Percentiles rank a stretch among this genome's conserved stretches.
These are phyloP conservation scores for Drosophila melanocephala DNA, from an alignment of 2,888 invertebrate genomes.

Conservation along the genomic window DNA sequence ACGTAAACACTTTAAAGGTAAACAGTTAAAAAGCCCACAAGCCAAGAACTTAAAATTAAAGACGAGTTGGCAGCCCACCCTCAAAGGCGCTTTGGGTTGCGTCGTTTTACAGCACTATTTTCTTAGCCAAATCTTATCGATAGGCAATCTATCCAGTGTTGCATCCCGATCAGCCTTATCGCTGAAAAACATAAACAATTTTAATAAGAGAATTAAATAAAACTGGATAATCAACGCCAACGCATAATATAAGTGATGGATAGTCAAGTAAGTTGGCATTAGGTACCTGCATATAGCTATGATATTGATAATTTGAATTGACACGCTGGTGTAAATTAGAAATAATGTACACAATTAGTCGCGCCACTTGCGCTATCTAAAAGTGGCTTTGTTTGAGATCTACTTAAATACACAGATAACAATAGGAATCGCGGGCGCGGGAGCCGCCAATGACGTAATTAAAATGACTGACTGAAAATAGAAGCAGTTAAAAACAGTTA, in stretches of 20 bases:
- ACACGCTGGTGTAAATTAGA: slow-evolving; percentile 11
- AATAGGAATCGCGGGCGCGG: slow-evolving; percentile 26
- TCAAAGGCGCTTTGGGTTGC: neutral
- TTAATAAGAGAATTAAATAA: slow-evolving; percentile 11
- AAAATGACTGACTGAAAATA: slow-evolving; percentile 13
- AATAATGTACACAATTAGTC: slow-evolving; percentile 51
- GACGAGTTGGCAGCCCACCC: slow-evolving; percentile 24
- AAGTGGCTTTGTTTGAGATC: slow-evolving; percentile 62
- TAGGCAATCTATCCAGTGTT: neutral
- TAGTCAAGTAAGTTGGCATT: slow-evolving; percentile 78
- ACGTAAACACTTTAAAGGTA: slow-evolving; percentile 10
- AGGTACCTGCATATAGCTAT: neutral
- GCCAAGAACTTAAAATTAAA: neutral
- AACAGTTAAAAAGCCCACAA: slow-evolving; percentile 8
- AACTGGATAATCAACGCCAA: slow-evolving; percentile 48
- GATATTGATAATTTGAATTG: neutral
- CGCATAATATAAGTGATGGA: slow-evolving; percentile 77
- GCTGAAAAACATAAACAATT: slow-evolving; percentile 58
- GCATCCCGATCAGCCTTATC: slow-evolving; percentile 32
- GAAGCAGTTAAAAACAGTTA: slow-evolving; percentile 13
- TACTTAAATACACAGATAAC: slow-evolving; percentile 35
- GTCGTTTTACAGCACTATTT: slow-evolving; percentile 20
- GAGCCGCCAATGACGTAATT: slow-evolving; percentile 58
- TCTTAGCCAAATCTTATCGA: neutral
- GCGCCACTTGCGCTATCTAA: slow-evolving; percentile 55